Conservation (phyloP, 2,888 invertebrate species). For the Dasysyrphus albostriatus region DNA sequence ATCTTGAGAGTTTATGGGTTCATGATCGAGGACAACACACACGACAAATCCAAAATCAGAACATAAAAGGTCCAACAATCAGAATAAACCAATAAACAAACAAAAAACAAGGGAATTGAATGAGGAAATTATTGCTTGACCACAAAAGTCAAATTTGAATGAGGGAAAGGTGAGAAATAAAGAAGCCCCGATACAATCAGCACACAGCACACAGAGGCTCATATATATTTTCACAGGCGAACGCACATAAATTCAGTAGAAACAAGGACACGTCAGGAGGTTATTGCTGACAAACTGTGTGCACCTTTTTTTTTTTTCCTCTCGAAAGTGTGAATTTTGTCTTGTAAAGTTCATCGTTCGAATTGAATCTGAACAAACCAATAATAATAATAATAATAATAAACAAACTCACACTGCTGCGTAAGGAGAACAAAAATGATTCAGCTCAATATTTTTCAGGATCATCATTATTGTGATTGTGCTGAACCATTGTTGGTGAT, state of each 20-base stretch:
- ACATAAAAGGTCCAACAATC: constrained; percentile 45
- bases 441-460: constrained; percentile 53
- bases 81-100: constrained; percentile 30
- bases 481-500: constrained; percentile 42
- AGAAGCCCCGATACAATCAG: constrained; percentile 69
- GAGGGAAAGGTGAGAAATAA: constrained; percentile 74
- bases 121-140: constrained; percentile 61
- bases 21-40: constrained; percentile 32
- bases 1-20: constrained; percentile 65
- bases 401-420: constrained; percentile 2
- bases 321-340: constrained; percentile 47
- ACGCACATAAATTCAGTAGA: constrained; percentile 63
- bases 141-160: constrained; percentile 73
- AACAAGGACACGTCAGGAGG: constrained; percentile 72
- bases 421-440: constrained; percentile 57
- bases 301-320: constrained; percentile 5
- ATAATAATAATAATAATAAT: constrained; percentile 25
- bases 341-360: constrained; percentile 19
- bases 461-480: constrained; percentile 49
- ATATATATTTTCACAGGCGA: constrained; percentile 27
- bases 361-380: not conserved
- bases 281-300: constrained; percentile 47
- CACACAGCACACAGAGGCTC: constrained; percentile 31
- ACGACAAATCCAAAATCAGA: constrained; percentile 14
- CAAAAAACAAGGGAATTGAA: constrained; percentile 12